Evolutionary conservation across 2,888 invertebrate species (phyloP).

Genomic region (Callyntrura guangdongensis): DNA sequence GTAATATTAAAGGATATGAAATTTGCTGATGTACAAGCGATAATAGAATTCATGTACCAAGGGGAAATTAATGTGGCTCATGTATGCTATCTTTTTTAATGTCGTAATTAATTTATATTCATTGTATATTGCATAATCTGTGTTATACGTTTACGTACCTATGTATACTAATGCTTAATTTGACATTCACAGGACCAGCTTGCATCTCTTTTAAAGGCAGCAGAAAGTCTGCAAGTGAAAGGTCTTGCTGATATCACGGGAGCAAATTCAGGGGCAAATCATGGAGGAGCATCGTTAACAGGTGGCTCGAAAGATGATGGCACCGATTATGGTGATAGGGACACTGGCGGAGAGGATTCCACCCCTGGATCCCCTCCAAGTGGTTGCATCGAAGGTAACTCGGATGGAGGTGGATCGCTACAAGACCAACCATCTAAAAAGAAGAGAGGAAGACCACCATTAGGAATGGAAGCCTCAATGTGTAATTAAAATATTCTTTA

Average conservation of each 20-base stretch:
- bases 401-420: constrained; percentile 85
- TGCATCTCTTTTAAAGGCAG: constrained; percentile 95
- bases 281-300: constrained; percentile 85
- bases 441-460: constrained; percentile 90
- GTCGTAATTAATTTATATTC: neutral
- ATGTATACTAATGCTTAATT: neutral
- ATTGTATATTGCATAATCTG: neutral
- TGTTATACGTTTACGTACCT: no score
- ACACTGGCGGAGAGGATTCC: constrained; percentile 83
- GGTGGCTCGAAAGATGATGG: constrained; percentile 84
- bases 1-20: constrained; percentile 96
- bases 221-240: constrained; percentile 96
- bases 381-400: constrained; percentile 83
- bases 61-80: constrained; percentile 98
- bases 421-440: constrained; percentile 87
- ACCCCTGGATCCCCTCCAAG: constrained; percentile 84
- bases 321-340: constrained; percentile 82
- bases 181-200: constrained; percentile 91
- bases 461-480: constrained; percentile 87
- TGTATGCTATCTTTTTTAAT: constrained; percentile 88
- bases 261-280: constrained; percentile 88
- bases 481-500: constrained; percentile 62
- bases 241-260: constrained; percentile 96
- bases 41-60: constrained; percentile 98
- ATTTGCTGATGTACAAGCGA: constrained; percentile 94